Evolutionary conservation across 2,888 invertebrate genomes (phyloP).

Genomic region (Drosophila subsilvestris): DNA sequence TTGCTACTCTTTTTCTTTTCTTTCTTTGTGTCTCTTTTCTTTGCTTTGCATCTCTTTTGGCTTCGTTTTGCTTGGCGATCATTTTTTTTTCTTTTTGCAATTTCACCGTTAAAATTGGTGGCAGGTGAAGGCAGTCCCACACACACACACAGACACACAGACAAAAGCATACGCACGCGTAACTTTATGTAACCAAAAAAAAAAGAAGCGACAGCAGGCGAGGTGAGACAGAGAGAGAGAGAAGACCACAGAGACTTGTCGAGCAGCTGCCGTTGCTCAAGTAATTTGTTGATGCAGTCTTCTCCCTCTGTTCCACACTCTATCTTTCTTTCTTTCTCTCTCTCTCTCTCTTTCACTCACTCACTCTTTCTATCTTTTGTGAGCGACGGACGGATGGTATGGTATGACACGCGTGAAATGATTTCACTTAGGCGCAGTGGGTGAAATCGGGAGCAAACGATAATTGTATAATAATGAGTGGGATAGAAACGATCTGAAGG

Average conservation of each 20-base stretch:
- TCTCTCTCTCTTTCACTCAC: background rate
- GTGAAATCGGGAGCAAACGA: background rate
- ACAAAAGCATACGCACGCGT: slow-evolving; percentile 11
- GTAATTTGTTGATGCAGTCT: slow-evolving; percentile 20
- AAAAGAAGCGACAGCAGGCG: background rate
- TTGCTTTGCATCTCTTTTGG: slow-evolving; percentile 15
- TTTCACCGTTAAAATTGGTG: slow-evolving; percentile 74
- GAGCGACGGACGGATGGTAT: background rate
- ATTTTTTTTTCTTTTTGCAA: slow-evolving; percentile 69
- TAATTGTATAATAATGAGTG: slow-evolving; percentile 64
- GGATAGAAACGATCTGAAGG: background rate
- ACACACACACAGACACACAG: slow-evolving; percentile 21
- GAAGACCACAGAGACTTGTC: slow-evolving; percentile 31
- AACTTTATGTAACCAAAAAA: slow-evolving; percentile 62
- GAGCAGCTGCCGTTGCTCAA: slow-evolving; percentile 31
- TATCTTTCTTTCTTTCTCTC: slow-evolving; percentile 5
- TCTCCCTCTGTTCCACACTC: slow-evolving; percentile 1
- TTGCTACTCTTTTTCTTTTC: slow-evolving; percentile 19
- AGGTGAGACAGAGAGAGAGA: background rate
- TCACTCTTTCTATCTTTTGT: slow-evolving; percentile 15
- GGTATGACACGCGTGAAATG: slow-evolving; percentile 69
- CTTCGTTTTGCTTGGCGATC: slow-evolving; percentile 52
- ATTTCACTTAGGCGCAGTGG: slow-evolving; percentile 65
- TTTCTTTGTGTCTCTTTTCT: slow-evolving; percentile 25
- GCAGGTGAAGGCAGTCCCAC: slow-evolving; percentile 66